These are phyloP conservation scores for mouse (Mus musculus) DNA, from an alignment of 2,113 vertebrate genomes.

Conservation along the genomic window GRCm39 chr10:8081501-8082000, in stretches of 20 bases:
- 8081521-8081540: conserved; percentile 15
- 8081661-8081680: conserved; percentile 32
- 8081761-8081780: not conserved
- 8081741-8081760: not conserved
- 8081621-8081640: conserved; percentile 83
- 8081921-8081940: not conserved
- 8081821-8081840: not conserved
- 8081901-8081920: not conserved
- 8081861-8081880: not conserved
- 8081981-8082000: not conserved
- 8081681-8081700: conserved; percentile 59
- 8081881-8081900: not conserved
- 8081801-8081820: not conserved
- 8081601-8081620: conserved; percentile 58
- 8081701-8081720: conserved; percentile 67
- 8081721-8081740: conserved; percentile 4
- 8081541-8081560: conserved; percentile 26
- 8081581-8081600: conserved; percentile 59
- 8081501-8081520: conserved; percentile 49
- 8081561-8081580: conserved; percentile 63
- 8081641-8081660: conserved; percentile 62
- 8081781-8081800: not conserved
- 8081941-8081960: conserved; percentile 37
- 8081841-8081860: not conserved
- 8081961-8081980: not conserved